phyloP scores from a whole-genome alignment of 2,797 vertebrate species.

The Eospalax fontanierii region DNA sequence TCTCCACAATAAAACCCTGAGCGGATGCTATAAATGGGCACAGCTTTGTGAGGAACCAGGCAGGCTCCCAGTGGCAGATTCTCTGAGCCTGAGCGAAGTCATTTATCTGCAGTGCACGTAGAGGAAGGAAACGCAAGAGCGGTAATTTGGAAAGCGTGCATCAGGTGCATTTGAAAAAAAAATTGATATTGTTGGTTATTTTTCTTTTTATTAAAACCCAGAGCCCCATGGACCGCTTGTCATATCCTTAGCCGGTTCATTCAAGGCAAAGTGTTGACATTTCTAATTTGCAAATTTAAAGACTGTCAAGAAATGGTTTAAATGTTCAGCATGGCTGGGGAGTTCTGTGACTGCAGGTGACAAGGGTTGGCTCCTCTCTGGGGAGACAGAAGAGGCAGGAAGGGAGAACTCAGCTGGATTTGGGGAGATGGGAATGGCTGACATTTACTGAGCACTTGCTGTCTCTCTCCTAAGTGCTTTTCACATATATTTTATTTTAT shows the following conservation, averaged over 20 bases:
- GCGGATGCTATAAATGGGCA: conserved; percentile 63
- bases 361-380: background rate
- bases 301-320: conserved; percentile 37
- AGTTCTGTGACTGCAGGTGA: conserved; percentile 34
- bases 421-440: background rate
- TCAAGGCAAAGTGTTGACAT: conserved; percentile 61
- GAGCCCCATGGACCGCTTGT: background rate
- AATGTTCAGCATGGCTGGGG: background rate
- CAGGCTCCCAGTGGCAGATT: conserved; percentile 19
- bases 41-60: conserved; percentile 2
- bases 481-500: background rate
- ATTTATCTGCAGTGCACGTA: conserved; percentile 48
- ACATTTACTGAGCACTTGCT: background rate
- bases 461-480: background rate
- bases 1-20: conserved; percentile 55
- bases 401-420: background rate
- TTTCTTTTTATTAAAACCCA: conserved; percentile 73
- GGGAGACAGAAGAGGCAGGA: background rate
- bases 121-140: conserved; percentile 41
- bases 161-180: conserved; percentile 63
- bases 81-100: conserved; percentile 58
- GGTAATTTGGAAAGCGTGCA: conserved; percentile 67
- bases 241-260: conserved; percentile 53
- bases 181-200: conserved; percentile 68
- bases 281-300: conserved; percentile 75